These are phyloP conservation scores for Seriola quinqueradiata DNA, from an alignment of 2,113 vertebrate species.

Conservation along the genomic window DNA sequence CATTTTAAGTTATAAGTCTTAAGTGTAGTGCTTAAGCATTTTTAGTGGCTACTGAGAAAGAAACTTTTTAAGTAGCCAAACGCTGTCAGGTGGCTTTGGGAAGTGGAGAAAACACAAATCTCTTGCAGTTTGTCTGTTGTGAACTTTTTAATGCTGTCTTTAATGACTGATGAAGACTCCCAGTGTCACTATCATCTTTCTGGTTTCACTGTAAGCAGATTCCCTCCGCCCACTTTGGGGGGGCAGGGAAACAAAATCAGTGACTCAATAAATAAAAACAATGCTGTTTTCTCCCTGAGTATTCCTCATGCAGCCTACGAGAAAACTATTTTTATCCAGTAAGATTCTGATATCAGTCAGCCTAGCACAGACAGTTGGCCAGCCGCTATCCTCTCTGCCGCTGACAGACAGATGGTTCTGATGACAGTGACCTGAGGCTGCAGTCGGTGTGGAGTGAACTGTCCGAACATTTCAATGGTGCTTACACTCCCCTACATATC, in stretches of 20 bases:
- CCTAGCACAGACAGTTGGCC: neutral
- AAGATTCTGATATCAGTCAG: neutral
- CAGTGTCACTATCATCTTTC: neutral
- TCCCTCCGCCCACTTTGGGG: neutral
- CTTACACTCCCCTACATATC: neutral
- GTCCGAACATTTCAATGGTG: neutral
- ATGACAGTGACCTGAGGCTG: neutral
- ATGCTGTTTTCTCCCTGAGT: neutral
- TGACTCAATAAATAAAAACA: slow-evolving; percentile 2
- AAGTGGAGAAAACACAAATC: neutral
- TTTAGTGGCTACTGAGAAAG: too few relatives aligned
- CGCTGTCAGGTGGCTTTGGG: too few relatives aligned
- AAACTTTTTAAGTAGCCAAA: too few relatives aligned
- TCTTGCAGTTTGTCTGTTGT: neutral
- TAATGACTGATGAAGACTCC: neutral
- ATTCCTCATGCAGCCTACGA: neutral
- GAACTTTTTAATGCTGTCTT: neutral
- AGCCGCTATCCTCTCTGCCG: neutral
- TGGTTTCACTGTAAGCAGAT: neutral
- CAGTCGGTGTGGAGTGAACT: neutral
- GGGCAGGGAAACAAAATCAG: neutral
- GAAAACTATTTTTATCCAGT: neutral
- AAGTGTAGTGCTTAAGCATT: too few relatives aligned
- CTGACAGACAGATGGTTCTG: neutral
- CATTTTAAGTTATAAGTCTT: too few relatives aligned